Evolutionary conservation across 2,888 invertebrate species (phyloP).

Genomic region (Desoria tigrina): DNA sequence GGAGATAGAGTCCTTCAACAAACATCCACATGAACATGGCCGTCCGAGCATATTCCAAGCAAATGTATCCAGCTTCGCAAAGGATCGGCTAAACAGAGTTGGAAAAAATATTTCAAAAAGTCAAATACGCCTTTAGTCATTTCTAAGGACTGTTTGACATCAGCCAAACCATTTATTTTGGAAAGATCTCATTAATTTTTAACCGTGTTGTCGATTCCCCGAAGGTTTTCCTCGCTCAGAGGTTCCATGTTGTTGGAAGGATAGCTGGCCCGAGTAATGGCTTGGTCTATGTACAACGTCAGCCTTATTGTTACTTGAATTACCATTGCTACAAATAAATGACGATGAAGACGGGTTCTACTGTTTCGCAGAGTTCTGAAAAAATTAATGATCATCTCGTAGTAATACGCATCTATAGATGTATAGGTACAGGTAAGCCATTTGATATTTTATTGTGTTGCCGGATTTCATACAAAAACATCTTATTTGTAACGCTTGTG

Average conservation of each 20-base stretch:
- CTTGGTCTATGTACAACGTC: conserved; percentile 74
- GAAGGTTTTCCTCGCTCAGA: conserved; percentile 23
- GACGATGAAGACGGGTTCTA: conserved; percentile 81
- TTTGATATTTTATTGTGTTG: too few relatives aligned
- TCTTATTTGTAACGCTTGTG: too few relatives aligned
- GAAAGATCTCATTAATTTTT: conserved; percentile 56
- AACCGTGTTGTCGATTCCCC: conserved; percentile 70
- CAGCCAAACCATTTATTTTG: background rate
- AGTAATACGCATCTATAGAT: too few relatives aligned
- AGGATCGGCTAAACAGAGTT: conserved; percentile 68
- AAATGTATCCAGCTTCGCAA: conserved; percentile 74
- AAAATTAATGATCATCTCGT: too few relatives aligned
- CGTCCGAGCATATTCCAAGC: conserved; percentile 84
- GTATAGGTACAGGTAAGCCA: too few relatives aligned
- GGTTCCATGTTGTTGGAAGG: background rate
- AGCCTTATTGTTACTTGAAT: conserved; percentile 73
- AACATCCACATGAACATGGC: conserved; percentile 98
- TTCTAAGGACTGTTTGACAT: background rate
- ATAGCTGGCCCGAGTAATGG: conserved; percentile 58
- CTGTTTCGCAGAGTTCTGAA: conserved; percentile 77
- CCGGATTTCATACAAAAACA: too few relatives aligned
- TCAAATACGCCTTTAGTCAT: background rate
- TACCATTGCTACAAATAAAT: conserved; percentile 79
- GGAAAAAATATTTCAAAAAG: conserved; percentile 10
- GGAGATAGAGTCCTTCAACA: conserved; percentile 86